Evolutionary conservation across 1,140 invertebrate species (phyloP).

Genomic region (Nomia melanderi): DNA sequence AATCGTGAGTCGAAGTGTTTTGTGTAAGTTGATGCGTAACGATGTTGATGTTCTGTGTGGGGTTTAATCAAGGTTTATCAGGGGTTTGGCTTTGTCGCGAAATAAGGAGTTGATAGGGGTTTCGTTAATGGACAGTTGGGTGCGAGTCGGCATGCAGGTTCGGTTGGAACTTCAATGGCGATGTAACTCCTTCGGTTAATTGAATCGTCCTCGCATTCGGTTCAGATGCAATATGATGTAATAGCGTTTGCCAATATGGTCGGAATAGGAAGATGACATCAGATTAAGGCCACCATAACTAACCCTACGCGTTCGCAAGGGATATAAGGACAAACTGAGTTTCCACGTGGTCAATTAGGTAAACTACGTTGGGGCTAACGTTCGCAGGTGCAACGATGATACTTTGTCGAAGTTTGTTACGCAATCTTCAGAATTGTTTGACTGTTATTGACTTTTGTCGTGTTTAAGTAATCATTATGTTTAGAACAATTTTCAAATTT

Average conservation of each 20-base stretch:
- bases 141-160: constrained; percentile 20
- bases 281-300: constrained; percentile 22
- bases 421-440: too few species aligned
- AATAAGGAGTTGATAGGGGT: too few species aligned
- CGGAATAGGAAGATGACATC: constrained; percentile 46
- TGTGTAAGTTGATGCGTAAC: too few species aligned
- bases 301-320: constrained; percentile 3
- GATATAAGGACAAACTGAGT: constrained; percentile 20
- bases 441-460: too few species aligned
- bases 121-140: too few species aligned
- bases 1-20: too few species aligned
- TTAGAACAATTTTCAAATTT: too few species aligned
- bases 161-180: constrained; percentile 24
- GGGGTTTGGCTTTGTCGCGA: too few species aligned
- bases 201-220: constrained; percentile 38
- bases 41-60: too few species aligned
- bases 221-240: constrained; percentile 38
- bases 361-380: background rate
- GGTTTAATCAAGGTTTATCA: too few species aligned
- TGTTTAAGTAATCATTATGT: too few species aligned
- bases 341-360: constrained; percentile 3
- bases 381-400: background rate
- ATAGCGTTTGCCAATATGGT: constrained; percentile 38
- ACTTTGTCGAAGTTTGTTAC: too few species aligned
- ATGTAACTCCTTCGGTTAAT: constrained; percentile 34